Evolutionary conservation across 1,140 invertebrate species (phyloP), one percentile per base, ranked within the genome.

Genomic region (Tetramorium parvispinum): DNA sequence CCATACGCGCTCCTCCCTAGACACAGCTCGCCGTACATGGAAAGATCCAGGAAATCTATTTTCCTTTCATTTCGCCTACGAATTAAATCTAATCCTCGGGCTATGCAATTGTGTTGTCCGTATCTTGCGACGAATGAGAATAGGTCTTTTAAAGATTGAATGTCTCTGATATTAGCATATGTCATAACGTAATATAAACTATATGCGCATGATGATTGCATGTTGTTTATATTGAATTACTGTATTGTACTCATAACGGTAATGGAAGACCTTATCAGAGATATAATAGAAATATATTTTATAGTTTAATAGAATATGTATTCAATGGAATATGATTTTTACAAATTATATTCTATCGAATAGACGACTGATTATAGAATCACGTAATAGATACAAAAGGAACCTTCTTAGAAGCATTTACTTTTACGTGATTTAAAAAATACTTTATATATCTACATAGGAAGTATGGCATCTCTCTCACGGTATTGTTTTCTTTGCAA

Each of bases 51-150:
- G 79, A 85, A 78, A 75, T 86, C 75, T 88, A 88, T 89, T 88
- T 89, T 89, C 87, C 32, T 89, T 89, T 57, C 75, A 89, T 89
- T 71, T 66, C 37, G 75, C 4, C n/a, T 13, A 46, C 6, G 53
- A 57, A 88, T 88, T 86, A 89, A 63, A 85, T 40, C 11, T 53
- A 55, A 85, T 89, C 78, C 53, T 73, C 40, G 0, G 46, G 37
- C 32, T 46, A 82, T 24, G 37, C 51, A 57, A 43, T 46, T 4
- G 37, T 59, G 81, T 88, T 85, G 73, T 79, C 51, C 79, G 77
- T 88, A 71, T 79, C 88, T 79, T 59, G 37, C 18, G 87, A 79
- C 46, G 43, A 75, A 73, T 83, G 43, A 73, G 79, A 73, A 73
- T 55, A 37, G 6, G 24, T 73, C 13, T 43, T 32, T 53, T 40